Conservation (phyloP, 1,140 invertebrate species). For the Drosophila nigromelanica region DNA sequence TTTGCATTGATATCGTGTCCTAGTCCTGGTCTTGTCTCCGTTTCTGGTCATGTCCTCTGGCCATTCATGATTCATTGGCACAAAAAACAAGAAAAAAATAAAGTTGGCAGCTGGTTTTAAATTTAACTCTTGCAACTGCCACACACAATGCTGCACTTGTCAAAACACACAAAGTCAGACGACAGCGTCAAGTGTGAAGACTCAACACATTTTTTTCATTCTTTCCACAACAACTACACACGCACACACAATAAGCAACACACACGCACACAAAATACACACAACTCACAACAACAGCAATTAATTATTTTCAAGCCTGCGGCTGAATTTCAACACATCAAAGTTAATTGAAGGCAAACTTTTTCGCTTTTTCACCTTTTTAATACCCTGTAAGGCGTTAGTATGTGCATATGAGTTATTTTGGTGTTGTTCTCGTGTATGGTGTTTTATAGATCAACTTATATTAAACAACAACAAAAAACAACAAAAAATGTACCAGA, state of each 20-base stretch:
- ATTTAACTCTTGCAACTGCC: conserved; percentile 39
- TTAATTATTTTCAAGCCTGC: conserved; percentile 76
- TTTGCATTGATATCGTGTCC: conserved; percentile 69
- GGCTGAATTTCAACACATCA: conserved; percentile 63
- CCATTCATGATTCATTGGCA: conserved; percentile 75
- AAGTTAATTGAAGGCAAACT: conserved; percentile 66
- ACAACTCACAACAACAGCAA: conserved; percentile 55
- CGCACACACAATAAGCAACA: conserved; percentile 3
- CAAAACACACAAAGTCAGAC: conserved; percentile 32
- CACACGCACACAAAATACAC: conserved; percentile 6
- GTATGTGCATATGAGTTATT: not conserved
- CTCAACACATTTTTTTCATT: conserved; percentile 32
- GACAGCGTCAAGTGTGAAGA: conserved; percentile 40
- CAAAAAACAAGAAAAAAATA: not conserved
- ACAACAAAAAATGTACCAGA: too few species aligned
- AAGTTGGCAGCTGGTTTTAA: conserved; percentile 27
- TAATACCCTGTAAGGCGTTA: conserved; percentile 10
- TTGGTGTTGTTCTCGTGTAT: too few species aligned
- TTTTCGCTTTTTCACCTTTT: conserved; percentile 55
- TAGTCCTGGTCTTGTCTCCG: not conserved
- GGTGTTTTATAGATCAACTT: not conserved
- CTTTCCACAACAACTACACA: not conserved
- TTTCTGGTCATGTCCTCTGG: conserved; percentile 6
- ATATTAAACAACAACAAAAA: too few species aligned
- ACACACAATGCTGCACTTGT: conserved; percentile 38